phyloP scores from a whole-genome alignment of 2,888 invertebrate species.

The Tiphia femorata region DNA sequence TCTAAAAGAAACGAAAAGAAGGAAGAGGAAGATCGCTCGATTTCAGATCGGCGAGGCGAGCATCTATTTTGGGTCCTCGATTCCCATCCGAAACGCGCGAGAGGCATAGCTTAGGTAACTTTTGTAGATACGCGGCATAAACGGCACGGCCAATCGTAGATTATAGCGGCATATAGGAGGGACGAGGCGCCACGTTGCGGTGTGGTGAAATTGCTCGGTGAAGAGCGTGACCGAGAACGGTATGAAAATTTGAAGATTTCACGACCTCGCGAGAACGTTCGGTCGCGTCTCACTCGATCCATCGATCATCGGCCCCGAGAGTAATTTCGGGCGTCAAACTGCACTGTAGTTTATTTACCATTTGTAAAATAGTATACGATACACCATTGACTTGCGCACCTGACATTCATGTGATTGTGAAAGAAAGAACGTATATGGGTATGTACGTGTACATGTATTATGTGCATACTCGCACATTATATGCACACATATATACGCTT shows the following conservation, averaged over 20 bases:
- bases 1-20: constrained; percentile 13
- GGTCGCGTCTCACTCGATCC: too few relatives aligned
- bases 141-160: background rate
- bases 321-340: constrained; percentile 16
- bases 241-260: too few relatives aligned
- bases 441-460: background rate
- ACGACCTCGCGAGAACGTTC: too few relatives aligned
- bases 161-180: background rate
- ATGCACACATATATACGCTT: too few relatives aligned
- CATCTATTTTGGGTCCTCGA: background rate
- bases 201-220: too few relatives aligned
- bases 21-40: too few relatives aligned
- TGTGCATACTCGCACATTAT: too few relatives aligned
- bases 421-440: constrained; percentile 1
- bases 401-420: constrained; percentile 20
- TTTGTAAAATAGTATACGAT: constrained; percentile 28
- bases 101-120: too few relatives aligned
- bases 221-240: too few relatives aligned
- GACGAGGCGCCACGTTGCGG: too few relatives aligned
- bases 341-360: constrained; percentile 15
- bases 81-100: background rate
- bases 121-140: background rate
- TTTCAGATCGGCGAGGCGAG: background rate
- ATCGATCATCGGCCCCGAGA: too few relatives aligned
- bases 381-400: constrained; percentile 22